Evolutionary conservation across 2,888 invertebrate genomes (phyloP), one percentile per base, ranked within the genome.

Genomic region (Lasioglossum lativentre): DNA sequence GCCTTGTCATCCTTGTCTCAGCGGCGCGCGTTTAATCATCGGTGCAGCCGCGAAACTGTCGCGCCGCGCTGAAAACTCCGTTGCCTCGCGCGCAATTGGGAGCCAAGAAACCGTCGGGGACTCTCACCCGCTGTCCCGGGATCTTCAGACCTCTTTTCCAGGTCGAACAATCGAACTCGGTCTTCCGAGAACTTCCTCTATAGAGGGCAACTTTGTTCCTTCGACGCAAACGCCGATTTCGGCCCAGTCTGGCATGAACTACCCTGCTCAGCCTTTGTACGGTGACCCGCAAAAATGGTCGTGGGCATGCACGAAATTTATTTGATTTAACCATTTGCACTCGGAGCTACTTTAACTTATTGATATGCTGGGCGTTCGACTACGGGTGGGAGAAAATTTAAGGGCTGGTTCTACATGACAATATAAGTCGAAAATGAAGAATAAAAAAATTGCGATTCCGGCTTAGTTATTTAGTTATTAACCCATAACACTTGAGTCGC

Each of bases 21-120:
- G 30, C 66, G 78, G 42, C 23, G 71, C 70, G 40, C 52, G 89
- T 90, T 92, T 92, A 91, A 92, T 92, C 90, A 91, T 88, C 79
- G 82, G 66, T 80, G 77, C 42, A 45, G 77, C 23, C 78, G 38
- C 59, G 76, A 76, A 63, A 72, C 47, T 81, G 71, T 66, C 68
- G 82, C 83, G 59, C 38, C 16, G 1, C 19, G 56, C n/a, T 68
- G 73, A 42, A 75, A 74, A 82, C 59, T 82, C 52, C 72, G 56
- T 23, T 52, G 34, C 56, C 56, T n/a, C 14, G 47, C 66, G 52
- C 30, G 63, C 68, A 74, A 76, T 74, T 59, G 52, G 73, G n/a
- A 56, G 34, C 19, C 73, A 59, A 70, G 80, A 66, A 81, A 71
- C 70, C 63, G 38, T 63, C 71, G 12, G n/a, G 3, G 73, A 68